These are phyloP conservation scores for Acanthosepion esculentum DNA, from an alignment of 2,888 invertebrate species.

Conservation along the genomic window DNA sequence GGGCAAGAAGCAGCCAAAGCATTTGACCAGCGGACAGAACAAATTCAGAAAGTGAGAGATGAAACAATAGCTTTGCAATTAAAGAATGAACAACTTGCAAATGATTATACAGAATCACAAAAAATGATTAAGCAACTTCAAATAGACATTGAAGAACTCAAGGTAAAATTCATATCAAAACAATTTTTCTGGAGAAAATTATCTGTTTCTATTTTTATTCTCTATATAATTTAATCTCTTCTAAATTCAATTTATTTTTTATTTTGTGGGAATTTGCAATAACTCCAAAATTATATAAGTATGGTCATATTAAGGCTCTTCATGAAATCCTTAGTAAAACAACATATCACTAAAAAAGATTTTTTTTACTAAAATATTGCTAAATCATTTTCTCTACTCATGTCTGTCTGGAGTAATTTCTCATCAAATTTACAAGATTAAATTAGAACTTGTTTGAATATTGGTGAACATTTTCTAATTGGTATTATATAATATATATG, in stretches of 20 bases:
- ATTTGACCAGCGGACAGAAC: constrained; percentile 57
- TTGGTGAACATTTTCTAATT: no score
- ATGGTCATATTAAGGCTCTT: background rate
- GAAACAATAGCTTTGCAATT: constrained; percentile 54
- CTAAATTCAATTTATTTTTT: no score
- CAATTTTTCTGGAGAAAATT: background rate
- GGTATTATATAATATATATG: no score
- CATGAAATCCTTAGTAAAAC: no score
- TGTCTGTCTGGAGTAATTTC: no score
- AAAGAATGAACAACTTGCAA: constrained; percentile 59
- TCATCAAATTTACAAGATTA: no score
- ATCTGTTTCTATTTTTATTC: background rate
- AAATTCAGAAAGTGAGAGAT: constrained; percentile 54
- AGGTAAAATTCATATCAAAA: constrained; percentile 55
- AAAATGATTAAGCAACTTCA: constrained; percentile 58
- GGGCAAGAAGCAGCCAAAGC: constrained; percentile 58
- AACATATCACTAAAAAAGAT: no score
- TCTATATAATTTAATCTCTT: background rate
- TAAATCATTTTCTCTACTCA: no score
- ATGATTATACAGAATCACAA: constrained; percentile 59
- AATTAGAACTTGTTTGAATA: no score
- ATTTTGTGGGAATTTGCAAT: no score
- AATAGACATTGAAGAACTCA: constrained; percentile 57
- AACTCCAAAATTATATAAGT: background rate
- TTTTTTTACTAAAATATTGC: no score